phyloP scores from a whole-genome alignment of 2,797 vertebrate species.

The Rhabdomys pumilio region DNA sequence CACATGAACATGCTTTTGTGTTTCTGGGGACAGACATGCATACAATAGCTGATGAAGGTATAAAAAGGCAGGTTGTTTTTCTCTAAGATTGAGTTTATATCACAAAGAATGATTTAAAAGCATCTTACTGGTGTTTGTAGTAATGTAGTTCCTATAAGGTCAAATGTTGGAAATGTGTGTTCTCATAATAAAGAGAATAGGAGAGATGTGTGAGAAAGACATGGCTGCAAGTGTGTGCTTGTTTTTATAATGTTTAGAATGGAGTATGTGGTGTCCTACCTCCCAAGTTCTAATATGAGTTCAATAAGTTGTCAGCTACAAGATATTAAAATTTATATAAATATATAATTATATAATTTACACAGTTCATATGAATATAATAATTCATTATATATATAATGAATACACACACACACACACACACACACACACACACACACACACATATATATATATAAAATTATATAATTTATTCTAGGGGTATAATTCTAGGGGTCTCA shows the following conservation, averaged over 20 bases:
- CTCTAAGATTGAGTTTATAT: background rate
- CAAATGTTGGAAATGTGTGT: background rate
- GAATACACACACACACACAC: no score
- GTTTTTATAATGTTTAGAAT: slow-evolving; percentile 16
- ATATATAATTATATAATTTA: background rate
- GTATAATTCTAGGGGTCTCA: no score
- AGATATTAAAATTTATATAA: background rate
- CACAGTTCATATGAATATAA: background rate
- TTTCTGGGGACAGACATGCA: background rate
- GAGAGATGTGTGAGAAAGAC: background rate
- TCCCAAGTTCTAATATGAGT: background rate
- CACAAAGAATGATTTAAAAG: background rate
- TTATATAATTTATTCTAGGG: no score
- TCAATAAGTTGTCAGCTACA: background rate
- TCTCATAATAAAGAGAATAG: background rate
- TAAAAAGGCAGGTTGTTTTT: background rate
- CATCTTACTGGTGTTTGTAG: background rate
- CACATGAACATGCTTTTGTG: background rate
- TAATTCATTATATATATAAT: no score
- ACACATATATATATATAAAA: no score
- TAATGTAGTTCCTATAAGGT: slow-evolving; percentile 12
- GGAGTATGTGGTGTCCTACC: background rate
- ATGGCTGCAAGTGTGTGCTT: background rate
- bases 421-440: no score
- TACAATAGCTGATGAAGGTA: background rate